Percentiles rank a stretch among this genome's conserved stretches.
phyloP scores from a whole-genome alignment of 2,113 vertebrate genomes.

The Sprattus sprattus region DNA sequence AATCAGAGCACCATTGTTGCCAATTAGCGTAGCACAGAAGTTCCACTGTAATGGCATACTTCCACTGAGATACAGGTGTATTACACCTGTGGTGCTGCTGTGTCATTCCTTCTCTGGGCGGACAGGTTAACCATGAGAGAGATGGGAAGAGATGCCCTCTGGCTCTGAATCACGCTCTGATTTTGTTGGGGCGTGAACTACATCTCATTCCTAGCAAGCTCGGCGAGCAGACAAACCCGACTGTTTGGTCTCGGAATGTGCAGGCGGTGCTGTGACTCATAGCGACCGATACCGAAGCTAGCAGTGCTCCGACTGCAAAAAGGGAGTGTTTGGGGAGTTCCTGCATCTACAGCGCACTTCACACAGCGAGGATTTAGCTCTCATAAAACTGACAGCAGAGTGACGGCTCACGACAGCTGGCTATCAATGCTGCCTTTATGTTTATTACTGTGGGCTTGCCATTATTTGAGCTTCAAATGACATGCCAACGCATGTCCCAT shows the following conservation, averaged over 20 bases:
- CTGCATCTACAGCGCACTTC: background rate
- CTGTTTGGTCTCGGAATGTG: conserved; percentile 43
- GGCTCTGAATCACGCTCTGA: background rate
- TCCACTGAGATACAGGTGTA: background rate
- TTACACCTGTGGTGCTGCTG: background rate
- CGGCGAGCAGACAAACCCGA: conserved; percentile 37
- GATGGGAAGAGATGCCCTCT: background rate
- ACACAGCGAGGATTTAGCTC: background rate
- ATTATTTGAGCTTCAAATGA: background rate
- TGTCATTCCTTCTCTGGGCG: background rate
- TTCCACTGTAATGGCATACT: background rate
- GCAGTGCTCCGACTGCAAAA: background rate
- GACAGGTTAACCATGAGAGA: background rate
- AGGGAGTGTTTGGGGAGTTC: too few relatives aligned
- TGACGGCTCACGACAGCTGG: background rate
- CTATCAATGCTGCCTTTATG: too few relatives aligned
- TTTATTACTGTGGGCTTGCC: too few relatives aligned
- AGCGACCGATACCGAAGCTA: background rate
- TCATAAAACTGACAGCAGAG: background rate
- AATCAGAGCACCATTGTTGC: background rate
- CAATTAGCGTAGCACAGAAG: background rate
- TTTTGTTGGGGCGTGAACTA: conserved; percentile 5
- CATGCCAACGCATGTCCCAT: too few relatives aligned
- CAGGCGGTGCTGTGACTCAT: background rate
- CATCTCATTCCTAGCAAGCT: conserved; percentile 40